phyloP scores from a whole-genome alignment of 1,140 invertebrate species.

The Matsumurasca onukii region DNA sequence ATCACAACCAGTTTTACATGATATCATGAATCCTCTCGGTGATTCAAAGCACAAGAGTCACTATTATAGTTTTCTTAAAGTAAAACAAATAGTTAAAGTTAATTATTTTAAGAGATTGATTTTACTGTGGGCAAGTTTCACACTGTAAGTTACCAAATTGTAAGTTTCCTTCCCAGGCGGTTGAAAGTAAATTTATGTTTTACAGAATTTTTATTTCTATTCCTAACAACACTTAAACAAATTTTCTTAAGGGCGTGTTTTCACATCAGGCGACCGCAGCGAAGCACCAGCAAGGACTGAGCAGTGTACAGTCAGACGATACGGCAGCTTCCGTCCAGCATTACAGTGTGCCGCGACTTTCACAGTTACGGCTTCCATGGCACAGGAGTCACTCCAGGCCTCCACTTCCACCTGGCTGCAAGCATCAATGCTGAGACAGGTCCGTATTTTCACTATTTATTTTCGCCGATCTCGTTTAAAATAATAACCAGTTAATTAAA shows the following conservation, averaged over 20 bases:
- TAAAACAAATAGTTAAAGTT: no score
- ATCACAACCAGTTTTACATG: no score
- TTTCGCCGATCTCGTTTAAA: not conserved
- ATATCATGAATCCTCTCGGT: no score
- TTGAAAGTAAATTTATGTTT: no score
- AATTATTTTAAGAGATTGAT: no score
- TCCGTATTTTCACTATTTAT: constrained; percentile 43
- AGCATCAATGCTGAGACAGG: constrained; percentile 97
- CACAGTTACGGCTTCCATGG: constrained; percentile 83
- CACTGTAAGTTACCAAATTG: no score
- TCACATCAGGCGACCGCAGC: constrained; percentile 83
- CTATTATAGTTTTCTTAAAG: no score
- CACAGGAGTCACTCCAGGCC: constrained; percentile 74
- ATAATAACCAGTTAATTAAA: not conserved
- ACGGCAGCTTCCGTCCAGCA: constrained; percentile 85
- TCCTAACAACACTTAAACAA: no score
- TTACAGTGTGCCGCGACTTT: constrained; percentile 95
- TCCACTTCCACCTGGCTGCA: constrained; percentile 97
- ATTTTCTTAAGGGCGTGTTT: constrained; percentile 83
- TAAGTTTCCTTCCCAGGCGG: no score
- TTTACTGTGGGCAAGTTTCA: no score
- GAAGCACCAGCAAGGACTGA: constrained; percentile 55
- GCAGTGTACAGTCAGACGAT: constrained; percentile 58
- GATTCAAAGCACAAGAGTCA: no score
- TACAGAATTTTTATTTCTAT: no score